Evolutionary conservation across 2,797 vertebrate species (phyloP), one percentile per base, ranked within the genome.

Genomic region (Ctenochaetus hawaiiensis): DNA sequence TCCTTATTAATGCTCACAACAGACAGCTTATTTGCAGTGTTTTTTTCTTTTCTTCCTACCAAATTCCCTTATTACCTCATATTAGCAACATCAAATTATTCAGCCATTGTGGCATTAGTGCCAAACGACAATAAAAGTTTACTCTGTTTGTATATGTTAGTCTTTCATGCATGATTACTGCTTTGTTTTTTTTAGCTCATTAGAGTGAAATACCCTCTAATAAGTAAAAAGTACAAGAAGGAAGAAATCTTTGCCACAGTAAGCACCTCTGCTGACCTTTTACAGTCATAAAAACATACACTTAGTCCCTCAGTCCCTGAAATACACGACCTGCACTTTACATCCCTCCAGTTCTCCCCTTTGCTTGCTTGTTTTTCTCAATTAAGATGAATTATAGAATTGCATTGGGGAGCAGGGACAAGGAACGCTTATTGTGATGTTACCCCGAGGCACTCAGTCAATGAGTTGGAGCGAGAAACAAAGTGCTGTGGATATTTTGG

Each of bases 351-450:
- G 68, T 75, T 67, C 77, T 72, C 56, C 61, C 72, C 34, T 87
- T 87, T 82, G 72, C 90, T 87, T 89, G 80, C 86, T 92, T 92
- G 84, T 86, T 92, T 86, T 91, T 86, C 89, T 92, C 87, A 93
- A 94, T 95, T 93, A 91, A 89, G 90, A 94, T 94, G 80, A 95
- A 95, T 95, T 93, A 94, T 93, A 89, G 91, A 93, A 91, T 83
- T 85, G 85, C 87, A 84, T 67, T 23, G 76, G 87, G 81, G 84
- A 90, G 72, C 81, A 26, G 69, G 84, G 83, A 92, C 83, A 60
- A 76, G 69, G 72, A 89, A 75, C 39, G 61, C 51, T 84, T 82
- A 78, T 84, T 89, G 81, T 81, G 79, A 88, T 67, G 81, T 84
- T 85, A 83, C 89, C 92, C 90, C 2, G 62, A 77, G 92, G 89